Base-by-base conservation (phyloP, 2,888 invertebrate species). In the Syrista parreyssii region DNA sequence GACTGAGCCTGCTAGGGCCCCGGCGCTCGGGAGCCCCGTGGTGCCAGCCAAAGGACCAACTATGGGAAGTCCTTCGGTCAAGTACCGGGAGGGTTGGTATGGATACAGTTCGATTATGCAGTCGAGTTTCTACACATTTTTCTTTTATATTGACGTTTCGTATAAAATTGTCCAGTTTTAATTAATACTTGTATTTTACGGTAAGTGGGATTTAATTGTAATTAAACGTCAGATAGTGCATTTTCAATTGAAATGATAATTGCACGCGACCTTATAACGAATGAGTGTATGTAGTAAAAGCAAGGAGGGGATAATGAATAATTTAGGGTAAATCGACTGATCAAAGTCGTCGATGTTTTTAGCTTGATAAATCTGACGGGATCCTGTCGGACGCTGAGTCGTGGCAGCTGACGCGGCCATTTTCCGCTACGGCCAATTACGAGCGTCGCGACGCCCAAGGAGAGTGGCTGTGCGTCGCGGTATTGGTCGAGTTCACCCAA, bases 351-450 rank as follows among this genome's bases (percentile, higher is more conserved):
- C 6, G 34, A 4, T 4, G 15, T 55, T 55, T 55, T 55, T 9
- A 55, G 23, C 9, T 55, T 55, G 23, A 23, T 9, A 55, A 55
- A 55, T 55, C 40, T 55, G 40, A 55, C 40, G 40, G 9, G 40
- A 23, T 55, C 40, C 23, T 55, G 40, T 23, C 15, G 40, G 15
- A 40, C 6, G 40, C 40, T 9, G 40, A 55, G 4, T 85, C 84
- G 86, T 84, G 82, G 84, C 81, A 82, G 86, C 86, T 87, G 88
- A 87, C 86, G 86, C 83, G 84, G 87, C 87, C 88, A 86, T 88
- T 89, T 88, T 85, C 82, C 83, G 83, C 83, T 82, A 82, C 82
- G 85, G 83, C 87, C 86, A 84, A 82, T 82, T 81, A 79, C 69
- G 40, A 78, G 80, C 81, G 71, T 79, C 69, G 71, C 79, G 73